Conservation (phyloP, 2,113 vertebrate species). For the Neopipo cinnamomea region DNA sequence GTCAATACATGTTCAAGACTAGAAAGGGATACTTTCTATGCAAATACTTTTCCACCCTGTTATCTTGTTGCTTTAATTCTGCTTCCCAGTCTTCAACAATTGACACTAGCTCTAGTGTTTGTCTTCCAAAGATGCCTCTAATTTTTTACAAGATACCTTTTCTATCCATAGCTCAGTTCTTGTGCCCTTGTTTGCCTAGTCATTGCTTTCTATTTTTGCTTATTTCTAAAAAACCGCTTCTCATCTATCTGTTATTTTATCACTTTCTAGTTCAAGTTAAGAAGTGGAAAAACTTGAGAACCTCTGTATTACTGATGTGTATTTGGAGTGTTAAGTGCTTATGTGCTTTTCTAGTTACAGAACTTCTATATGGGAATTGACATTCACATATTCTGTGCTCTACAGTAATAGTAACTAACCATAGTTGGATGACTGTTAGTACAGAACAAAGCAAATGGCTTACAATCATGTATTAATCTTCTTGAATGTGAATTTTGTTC, state of each 20-base stretch:
- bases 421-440: not conserved
- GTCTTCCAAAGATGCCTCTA: not conserved
- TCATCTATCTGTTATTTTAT: not conserved
- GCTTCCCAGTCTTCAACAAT: not conserved
- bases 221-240: not conserved
- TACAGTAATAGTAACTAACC: not conserved
- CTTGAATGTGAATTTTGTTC: not conserved
- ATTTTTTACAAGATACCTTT: not conserved
- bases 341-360: not conserved
- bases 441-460: not conserved
- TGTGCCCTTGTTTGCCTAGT: not conserved
- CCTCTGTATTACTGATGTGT: not conserved
- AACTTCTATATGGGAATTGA: not conserved
- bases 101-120: not conserved
- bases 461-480: not conserved
- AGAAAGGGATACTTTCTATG: not conserved
- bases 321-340: not conserved
- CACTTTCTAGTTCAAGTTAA: not conserved
- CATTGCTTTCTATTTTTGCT: not conserved
- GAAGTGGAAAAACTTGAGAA: not conserved
- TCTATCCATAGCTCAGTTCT: not conserved
- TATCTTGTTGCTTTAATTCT: not conserved
- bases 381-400: rapidly evolving
- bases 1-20: not conserved
- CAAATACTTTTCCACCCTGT: not conserved